Base-by-base conservation (phyloP, 2,888 invertebrate species). In the Trachelus tabidus region DNA sequence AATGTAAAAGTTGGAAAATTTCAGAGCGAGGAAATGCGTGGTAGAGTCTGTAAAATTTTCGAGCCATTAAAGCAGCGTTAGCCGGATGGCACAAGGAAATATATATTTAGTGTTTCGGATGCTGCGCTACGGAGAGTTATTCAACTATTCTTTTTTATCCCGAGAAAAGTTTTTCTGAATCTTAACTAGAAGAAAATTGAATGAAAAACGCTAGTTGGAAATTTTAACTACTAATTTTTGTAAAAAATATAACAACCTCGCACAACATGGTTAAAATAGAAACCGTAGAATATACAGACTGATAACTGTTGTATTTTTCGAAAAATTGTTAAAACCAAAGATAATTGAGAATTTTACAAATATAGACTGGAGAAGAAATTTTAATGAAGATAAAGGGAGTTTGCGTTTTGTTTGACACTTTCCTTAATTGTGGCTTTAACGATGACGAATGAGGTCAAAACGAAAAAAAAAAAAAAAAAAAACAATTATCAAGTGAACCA, bases 21-120 rank as follows among this genome's bases (percentile, higher is more conserved):
- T 68, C 40, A 15, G 15, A 15, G 15, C 4, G n/a, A 77, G 31
- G 68, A 73, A 76, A 79, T 77, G 76, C 73, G 71, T 37, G 75
- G 73, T 73, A 56, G 34, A 40, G 73, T 76, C 37, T 77, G 69
- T 68, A 76, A 81, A 85, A 85, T 84, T 85, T 83, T 82, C 83
- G 82, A 82, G 81, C 82, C 79, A 83, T 85, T 85, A 84, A 85
- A 81, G 40, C 40, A 40, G 6, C 40, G 40, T 40, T 40, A 40
- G 23, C 40, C 23, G 40, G 23, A 40, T 40, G 40, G 40, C 40
- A 40, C 40, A 6, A 40, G 23, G 56, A 56, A 56, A 56, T 56
- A 56, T 56, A 56, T 76, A 75, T 73, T 77, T 34, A 76, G 77
- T 73, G 34, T 76, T 69, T 68, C 33, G 74, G 73, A 77, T 74